These are phyloP conservation scores for Berghia stephanieae DNA, from an alignment of 1,140 invertebrate genomes.

Conservation along the genomic window DNA sequence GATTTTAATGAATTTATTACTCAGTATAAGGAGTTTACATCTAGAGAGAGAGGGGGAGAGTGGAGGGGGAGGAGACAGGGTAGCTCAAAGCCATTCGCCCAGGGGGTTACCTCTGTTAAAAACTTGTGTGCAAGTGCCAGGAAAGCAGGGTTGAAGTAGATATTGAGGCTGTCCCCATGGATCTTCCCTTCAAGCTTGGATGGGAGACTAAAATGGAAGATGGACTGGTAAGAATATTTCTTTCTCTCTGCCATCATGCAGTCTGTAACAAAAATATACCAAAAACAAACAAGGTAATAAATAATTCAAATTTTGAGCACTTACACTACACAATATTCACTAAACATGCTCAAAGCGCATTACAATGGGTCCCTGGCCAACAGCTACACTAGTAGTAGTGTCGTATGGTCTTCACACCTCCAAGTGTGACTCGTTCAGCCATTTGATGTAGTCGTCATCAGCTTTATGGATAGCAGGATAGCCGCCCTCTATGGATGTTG, in stretches of 20 bases:
- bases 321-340: background rate
- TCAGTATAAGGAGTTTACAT: too few relatives aligned
- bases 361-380: too few relatives aligned
- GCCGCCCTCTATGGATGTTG: too few relatives aligned
- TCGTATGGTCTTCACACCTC: too few relatives aligned
- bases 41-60: too few relatives aligned
- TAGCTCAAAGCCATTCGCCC: too few relatives aligned
- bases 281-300: background rate
- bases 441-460: too few relatives aligned
- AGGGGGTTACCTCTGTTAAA: slow-evolving; percentile 22
- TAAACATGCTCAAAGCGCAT: background rate
- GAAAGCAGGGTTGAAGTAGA: slow-evolving; percentile 22
- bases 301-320: background rate
- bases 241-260: slow-evolving; percentile 15
- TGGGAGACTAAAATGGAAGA: slow-evolving; percentile 10
- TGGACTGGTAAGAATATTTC: slow-evolving; percentile 8
- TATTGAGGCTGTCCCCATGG: background rate
- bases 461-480: too few relatives aligned
- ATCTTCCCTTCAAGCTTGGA: slow-evolving; percentile 3
- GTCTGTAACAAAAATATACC: background rate
- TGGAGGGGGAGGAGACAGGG: too few relatives aligned
- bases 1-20: too few relatives aligned
- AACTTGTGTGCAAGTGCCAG: slow-evolving; percentile 24
- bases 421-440: too few relatives aligned
- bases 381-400: too few relatives aligned